Evolutionary conservation across 2,888 invertebrate genomes (phyloP).

Genomic region (Nymphalis polychloros): DNA sequence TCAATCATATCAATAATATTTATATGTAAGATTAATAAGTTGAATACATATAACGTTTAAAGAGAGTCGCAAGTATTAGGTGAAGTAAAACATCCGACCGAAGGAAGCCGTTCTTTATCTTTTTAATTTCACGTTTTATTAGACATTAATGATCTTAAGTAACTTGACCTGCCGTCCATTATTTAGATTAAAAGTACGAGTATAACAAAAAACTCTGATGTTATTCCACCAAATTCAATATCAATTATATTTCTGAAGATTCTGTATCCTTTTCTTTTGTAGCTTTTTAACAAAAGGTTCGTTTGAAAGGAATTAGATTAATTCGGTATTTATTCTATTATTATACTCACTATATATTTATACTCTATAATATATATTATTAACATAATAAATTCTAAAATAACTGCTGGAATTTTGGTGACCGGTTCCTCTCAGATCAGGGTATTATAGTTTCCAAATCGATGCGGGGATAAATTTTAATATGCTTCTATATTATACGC

Average conservation of each 20-base stretch:
- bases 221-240: not conserved
- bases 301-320: not conserved
- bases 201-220: slow-evolving; percentile 3
- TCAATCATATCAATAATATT: no score
- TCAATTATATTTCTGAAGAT: not conserved
- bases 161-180: slow-evolving; percentile 22
- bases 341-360: no score
- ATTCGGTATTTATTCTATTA: not conserved
- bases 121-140: slow-evolving; percentile 9
- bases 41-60: no score
- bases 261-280: not conserved
- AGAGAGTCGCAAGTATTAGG: no score
- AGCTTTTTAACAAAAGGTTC: not conserved
- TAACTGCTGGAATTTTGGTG: not conserved
- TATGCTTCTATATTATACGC: no score
- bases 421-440: no score
- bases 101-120: not conserved
- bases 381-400: not conserved
- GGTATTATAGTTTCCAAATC: no score
- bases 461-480: no score
- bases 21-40: no score
- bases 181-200: slow-evolving; percentile 27
- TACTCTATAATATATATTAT: no score
- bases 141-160: slow-evolving; percentile 12
- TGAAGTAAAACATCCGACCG: not conserved